A percentile compares a stretch with the other conserved stretches of the same genome.
Conservation (phyloP, 2,797 vertebrate species). For the Epinephelus awoara region DNA sequence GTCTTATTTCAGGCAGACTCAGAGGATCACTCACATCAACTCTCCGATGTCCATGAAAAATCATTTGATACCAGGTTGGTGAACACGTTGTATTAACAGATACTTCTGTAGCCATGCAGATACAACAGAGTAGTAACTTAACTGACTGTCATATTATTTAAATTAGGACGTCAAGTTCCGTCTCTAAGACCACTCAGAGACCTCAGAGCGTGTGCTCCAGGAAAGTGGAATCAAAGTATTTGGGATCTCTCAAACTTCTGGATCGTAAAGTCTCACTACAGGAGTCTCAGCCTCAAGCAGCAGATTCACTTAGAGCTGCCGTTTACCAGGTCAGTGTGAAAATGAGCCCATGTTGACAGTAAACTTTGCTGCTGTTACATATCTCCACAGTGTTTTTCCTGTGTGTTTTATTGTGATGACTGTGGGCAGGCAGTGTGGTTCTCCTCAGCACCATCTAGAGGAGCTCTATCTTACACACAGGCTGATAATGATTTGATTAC, state of each 20-base stretch:
- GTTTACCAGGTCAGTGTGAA: conserved; percentile 91
- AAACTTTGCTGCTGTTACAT: not conserved
- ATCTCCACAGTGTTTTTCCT: not conserved
- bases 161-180: conserved; percentile 82
- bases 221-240: conserved; percentile 87
- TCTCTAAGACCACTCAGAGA: conserved; percentile 74
- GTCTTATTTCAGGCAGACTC: conserved; percentile 62
- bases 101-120: not conserved
- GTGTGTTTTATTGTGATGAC: not conserved
- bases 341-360: not conserved
- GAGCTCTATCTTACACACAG: not conserved
- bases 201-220: conserved; percentile 65
- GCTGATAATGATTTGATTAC: not conserved
- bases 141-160: not conserved
- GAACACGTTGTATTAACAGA: not conserved
- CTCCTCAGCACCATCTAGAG: not conserved
- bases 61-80: conserved; percentile 71
- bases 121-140: not conserved
- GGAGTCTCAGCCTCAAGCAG: conserved; percentile 80
- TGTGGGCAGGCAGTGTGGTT: not conserved
- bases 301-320: conserved; percentile 90
- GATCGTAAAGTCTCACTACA: conserved; percentile 83
- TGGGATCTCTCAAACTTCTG: conserved; percentile 90
- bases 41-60: conserved; percentile 54
- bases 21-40: conserved; percentile 44